These are phyloP conservation scores for Strigamia crassipes DNA, from an alignment of 2,888 invertebrate genomes.

Conservation along the genomic window DNA sequence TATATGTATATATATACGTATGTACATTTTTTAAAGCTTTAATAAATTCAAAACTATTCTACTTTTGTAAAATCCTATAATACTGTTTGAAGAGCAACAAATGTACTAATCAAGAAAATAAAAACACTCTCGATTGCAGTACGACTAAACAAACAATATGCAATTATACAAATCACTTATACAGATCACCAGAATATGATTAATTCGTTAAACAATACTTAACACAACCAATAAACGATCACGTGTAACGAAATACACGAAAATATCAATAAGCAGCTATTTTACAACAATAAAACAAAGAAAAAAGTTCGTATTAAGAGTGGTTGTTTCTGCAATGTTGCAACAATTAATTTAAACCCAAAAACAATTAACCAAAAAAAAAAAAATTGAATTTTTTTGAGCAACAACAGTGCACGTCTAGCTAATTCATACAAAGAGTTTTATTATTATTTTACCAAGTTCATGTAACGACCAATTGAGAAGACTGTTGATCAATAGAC, in stretches of 20 bases:
- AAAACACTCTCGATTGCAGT: background rate
- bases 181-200: background rate
- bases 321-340: no score
- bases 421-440: background rate
- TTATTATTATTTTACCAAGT: background rate
- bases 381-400: background rate
- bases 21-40: background rate
- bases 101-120: background rate
- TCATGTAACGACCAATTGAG: background rate
- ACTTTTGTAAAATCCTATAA: constrained; percentile 24
- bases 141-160: background rate
- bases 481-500: background rate
- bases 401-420: constrained; percentile 33
- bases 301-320: background rate
- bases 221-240: no score
- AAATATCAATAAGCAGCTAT: no score
- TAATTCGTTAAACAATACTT: no score
- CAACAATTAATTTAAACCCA: no score
- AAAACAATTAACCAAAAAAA: background rate
- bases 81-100: constrained; percentile 25
- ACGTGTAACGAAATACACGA: no score
- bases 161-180: background rate
- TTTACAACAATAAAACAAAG: background rate
- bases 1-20: background rate
- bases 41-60: background rate